phyloP scores from a whole-genome alignment of 2,797 vertebrate genomes.

The Aldrovandia affinis region DNA sequence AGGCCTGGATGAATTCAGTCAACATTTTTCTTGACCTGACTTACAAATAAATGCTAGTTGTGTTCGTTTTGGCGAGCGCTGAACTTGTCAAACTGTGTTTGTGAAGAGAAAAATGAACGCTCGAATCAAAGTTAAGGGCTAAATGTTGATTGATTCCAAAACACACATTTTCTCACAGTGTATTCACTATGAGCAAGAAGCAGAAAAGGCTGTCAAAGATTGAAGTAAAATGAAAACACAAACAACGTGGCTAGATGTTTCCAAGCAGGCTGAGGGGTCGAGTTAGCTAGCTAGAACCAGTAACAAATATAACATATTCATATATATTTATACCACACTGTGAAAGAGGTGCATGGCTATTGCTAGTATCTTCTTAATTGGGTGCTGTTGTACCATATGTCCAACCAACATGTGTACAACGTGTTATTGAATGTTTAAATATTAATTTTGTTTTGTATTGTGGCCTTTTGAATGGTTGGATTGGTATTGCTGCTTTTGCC shows the following conservation, averaged over 20 bases:
- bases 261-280: background rate
- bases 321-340: background rate
- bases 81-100: background rate
- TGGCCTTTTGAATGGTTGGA: background rate
- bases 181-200: background rate
- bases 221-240: background rate
- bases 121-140: background rate
- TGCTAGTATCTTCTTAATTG: background rate
- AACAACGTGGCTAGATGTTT: background rate
- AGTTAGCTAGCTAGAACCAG: background rate
- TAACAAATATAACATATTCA: too few species aligned
- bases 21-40: background rate
- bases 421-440: background rate
- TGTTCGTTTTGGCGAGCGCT: background rate
- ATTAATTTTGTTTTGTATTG: background rate
- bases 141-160: background rate
- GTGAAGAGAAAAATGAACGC: background rate
- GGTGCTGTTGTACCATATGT: background rate
- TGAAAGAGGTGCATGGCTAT: too few species aligned
- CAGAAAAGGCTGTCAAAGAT: background rate
- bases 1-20: background rate
- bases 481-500: constrained; percentile 2
- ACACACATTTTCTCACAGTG: constrained; percentile 44
- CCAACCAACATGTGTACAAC: background rate
- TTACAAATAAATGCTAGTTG: background rate